Evolutionary conservation across 1,140 invertebrate genomes (phyloP).

Genomic region (Heterodera carotae): DNA sequence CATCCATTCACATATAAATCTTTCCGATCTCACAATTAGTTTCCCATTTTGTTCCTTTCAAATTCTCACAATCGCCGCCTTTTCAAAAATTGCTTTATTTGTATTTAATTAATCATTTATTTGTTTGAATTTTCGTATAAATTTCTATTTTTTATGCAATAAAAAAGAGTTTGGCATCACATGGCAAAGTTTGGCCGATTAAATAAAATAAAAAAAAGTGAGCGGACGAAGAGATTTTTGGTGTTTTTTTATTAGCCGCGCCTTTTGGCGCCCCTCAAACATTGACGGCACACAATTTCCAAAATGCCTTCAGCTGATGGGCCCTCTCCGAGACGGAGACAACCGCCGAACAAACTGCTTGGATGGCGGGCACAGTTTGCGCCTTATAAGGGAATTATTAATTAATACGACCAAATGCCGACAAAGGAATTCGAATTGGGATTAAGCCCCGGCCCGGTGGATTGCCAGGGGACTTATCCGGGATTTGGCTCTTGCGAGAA

Average conservation of each 20-base stretch:
- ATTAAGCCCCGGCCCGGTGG: too few relatives aligned
- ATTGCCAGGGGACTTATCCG: too few relatives aligned
- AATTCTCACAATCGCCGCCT: not conserved
- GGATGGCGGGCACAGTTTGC: conserved; percentile 46
- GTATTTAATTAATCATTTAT: too few relatives aligned
- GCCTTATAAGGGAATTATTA: conserved; percentile 17
- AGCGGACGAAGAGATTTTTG: conserved; percentile 1
- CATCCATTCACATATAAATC: not conserved
- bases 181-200: not conserved
- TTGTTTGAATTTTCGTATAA: not conserved
- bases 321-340: conserved; percentile 38
- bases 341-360: conserved; percentile 42
- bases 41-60: not conserved
- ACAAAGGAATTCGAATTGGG: too few relatives aligned
- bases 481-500: too few relatives aligned
- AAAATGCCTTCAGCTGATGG: conserved; percentile 40
- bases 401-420: not conserved
- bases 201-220: conserved; percentile 8
- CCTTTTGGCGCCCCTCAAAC: not conserved
- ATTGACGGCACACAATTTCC: conserved; percentile 32
- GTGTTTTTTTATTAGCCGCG: too few relatives aligned
- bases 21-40: not conserved
- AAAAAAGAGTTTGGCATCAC: not conserved
- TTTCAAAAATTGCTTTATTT: too few relatives aligned
- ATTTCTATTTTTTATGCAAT: conserved; percentile 26